Base-by-base conservation (phyloP, 2,113 vertebrate species). In the Mugil cephalus region DNA sequence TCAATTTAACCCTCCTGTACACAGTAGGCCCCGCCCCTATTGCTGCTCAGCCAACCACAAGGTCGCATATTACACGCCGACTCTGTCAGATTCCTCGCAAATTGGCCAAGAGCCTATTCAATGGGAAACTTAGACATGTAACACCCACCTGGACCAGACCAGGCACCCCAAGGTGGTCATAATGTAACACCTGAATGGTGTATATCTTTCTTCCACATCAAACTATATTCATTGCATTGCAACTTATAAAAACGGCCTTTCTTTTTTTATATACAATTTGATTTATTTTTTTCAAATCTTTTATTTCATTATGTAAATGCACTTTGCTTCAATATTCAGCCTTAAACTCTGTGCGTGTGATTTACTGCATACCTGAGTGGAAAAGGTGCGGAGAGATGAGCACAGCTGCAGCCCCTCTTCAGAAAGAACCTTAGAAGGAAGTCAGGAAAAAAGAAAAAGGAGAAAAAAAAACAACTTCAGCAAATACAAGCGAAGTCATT, bases 391-490 rank as follows among this genome's bases (percentile, higher is more conserved):
- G 30, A 98, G 91, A 80, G 94, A 93, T 40, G 95, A 95, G 77
- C 95, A 95, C 83, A 99, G 91, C 81, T 96, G 97, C 83, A 96
- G 93, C 35, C 97, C 95, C 69, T 98, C 96, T 76, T 95, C 90
- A 72, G 96, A 96, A 81, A 99, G 95, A 88, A 96, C 95, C 98
- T 99, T 79, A 51, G 64, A 17, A 66, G 54, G 36, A 54, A 77
- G 42, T 51, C 3, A 74, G 21, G 24, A 53, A 70, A 46, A 47
- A 11, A 60, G 11, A 34, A 2, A 47, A 53, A 65, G 48, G n/a
- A 51, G 8, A 50, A 35, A 77, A 60, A 53, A 8, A 17, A 12
- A 11, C n/a, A 8, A 17, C 0, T 0, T 42, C n/a, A 11, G 45
- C 10, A 55, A 43, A 61, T 7, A 43, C 6, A 39, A 38, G 13